Conservation (phyloP, 2,888 invertebrate species). For the Drosophila pseudotakahashii region DNA sequence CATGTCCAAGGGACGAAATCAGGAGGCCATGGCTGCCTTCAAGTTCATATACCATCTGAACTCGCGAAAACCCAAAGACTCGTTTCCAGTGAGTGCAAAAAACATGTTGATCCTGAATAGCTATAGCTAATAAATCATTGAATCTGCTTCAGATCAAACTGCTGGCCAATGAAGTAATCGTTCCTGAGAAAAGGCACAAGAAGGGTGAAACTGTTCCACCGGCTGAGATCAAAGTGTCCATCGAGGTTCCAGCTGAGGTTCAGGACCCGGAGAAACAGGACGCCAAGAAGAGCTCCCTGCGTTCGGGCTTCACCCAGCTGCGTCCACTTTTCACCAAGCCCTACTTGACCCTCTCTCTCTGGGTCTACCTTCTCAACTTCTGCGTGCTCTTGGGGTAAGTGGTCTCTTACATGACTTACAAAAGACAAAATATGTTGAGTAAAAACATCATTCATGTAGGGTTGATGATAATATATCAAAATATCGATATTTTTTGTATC, state of each 20-base stretch:
- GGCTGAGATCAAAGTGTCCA: conserved; percentile 16
- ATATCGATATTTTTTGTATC: too few relatives aligned
- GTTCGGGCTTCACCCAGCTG: conserved; percentile 86
- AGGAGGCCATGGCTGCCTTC: conserved; percentile 78
- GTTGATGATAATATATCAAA: too few relatives aligned
- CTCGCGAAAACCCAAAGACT: conserved; percentile 86
- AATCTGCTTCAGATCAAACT: conserved; percentile 27
- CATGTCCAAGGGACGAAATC: conserved; percentile 80
- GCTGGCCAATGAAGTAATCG: conserved; percentile 70
- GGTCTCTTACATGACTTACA: too few relatives aligned
- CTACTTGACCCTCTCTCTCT: conserved; percentile 86
- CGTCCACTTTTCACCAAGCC: conserved; percentile 88
- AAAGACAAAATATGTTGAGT: too few relatives aligned
- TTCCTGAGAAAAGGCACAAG: conserved; percentile 37
- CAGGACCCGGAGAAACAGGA: conserved; percentile 36
- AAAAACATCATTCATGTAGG: too few relatives aligned
- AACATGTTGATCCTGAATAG: too few relatives aligned
- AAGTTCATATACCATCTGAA: conserved; percentile 88
- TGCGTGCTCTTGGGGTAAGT: conserved; percentile 88
- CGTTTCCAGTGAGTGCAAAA: conserved; percentile 87
- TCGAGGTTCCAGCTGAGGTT: not conserved
- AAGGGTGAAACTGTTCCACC: conserved; percentile 1
- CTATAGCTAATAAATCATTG: too few relatives aligned
- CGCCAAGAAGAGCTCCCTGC: conserved; percentile 2
- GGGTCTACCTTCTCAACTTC: conserved; percentile 88